Percentiles rank a stretch among this genome's conserved stretches.
Conservation (phyloP, 2,113 vertebrate genomes). For the Lipophrys pholis region DNA sequence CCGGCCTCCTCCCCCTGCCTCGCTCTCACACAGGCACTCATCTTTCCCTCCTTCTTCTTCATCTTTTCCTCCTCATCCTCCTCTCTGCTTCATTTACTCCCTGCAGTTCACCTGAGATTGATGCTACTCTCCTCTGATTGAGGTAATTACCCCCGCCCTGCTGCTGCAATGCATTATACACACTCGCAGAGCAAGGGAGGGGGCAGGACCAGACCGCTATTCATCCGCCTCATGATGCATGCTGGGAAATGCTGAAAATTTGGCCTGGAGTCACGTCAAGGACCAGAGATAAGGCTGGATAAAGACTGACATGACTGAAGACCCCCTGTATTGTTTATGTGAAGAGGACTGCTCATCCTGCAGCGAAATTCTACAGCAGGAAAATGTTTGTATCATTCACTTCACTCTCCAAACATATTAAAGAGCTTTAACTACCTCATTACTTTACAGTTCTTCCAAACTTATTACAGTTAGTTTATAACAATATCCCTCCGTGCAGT, state of each 20-base stretch:
- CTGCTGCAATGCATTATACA: conserved; percentile 84
- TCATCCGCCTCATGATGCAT: conserved; percentile 54
- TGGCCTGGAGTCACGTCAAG: conserved; percentile 26
- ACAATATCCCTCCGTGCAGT: no score
- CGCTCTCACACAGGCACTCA: conserved; percentile 24
- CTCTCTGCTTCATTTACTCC: conserved; percentile 83
- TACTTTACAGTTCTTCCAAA: no score
- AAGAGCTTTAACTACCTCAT: no score
- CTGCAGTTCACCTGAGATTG: conserved; percentile 86
- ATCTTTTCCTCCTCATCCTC: no score
- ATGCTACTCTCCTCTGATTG: conserved; percentile 86
- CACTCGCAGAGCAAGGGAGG: conserved; percentile 64
- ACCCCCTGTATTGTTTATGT: no score
- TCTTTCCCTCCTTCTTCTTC: conserved; percentile 36
- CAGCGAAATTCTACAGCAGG: no score
- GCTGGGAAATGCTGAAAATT: conserved; percentile 47
- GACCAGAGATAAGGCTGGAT: conserved; percentile 3
- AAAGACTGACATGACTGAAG: no score
- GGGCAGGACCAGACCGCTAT: conserved; percentile 62
- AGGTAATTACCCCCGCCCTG: conserved; percentile 85
- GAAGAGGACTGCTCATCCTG: no score
- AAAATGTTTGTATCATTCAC: no score
- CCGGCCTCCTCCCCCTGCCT: conserved; percentile 12
- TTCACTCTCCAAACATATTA: no score
- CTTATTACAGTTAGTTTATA: no score